These are phyloP conservation scores for Nestor notabilis DNA, from an alignment of 2,113 vertebrate species.

Conservation along the genomic window DNA sequence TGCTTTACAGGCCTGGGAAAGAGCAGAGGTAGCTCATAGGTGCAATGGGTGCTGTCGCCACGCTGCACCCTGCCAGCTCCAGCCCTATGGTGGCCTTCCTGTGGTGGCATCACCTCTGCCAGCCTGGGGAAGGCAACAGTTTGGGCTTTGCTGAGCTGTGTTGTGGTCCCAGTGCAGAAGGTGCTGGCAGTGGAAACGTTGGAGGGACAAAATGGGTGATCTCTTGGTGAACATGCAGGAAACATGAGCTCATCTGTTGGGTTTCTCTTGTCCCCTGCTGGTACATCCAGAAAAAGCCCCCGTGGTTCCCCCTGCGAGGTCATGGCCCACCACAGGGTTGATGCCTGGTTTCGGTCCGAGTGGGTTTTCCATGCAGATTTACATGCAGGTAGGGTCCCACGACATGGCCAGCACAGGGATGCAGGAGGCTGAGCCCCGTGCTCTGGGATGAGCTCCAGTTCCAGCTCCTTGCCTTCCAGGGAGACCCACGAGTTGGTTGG, in stretches of 20 bases:
- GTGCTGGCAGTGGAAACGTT: fast-evolving
- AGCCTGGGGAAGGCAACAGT: background rate
- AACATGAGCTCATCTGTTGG: background rate
- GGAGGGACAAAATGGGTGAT: background rate
- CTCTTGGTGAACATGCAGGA: background rate
- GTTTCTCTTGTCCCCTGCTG: background rate
- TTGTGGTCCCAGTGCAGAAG: fast-evolving
- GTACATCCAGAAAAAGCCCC: fast-evolving
- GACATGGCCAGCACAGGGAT: fast-evolving
- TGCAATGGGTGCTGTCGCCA: background rate
- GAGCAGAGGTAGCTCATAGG: background rate
- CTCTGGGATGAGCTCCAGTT: background rate
- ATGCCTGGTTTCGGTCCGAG: fast-evolving
- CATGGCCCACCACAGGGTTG: fast-evolving
- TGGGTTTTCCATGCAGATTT: background rate
- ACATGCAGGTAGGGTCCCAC: fast-evolving
- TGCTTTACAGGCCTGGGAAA: background rate
- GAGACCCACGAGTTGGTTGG: background rate
- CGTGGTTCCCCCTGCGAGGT: background rate
- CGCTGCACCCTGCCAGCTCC: background rate
- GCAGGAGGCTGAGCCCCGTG: fast-evolving
- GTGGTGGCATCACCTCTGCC: fast-evolving
- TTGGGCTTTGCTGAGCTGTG: fast-evolving
- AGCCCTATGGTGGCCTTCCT: background rate
- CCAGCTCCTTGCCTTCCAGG: background rate